phyloP scores from a whole-genome alignment of 1,140 invertebrate genomes.

The Megalopta genalis region DNA sequence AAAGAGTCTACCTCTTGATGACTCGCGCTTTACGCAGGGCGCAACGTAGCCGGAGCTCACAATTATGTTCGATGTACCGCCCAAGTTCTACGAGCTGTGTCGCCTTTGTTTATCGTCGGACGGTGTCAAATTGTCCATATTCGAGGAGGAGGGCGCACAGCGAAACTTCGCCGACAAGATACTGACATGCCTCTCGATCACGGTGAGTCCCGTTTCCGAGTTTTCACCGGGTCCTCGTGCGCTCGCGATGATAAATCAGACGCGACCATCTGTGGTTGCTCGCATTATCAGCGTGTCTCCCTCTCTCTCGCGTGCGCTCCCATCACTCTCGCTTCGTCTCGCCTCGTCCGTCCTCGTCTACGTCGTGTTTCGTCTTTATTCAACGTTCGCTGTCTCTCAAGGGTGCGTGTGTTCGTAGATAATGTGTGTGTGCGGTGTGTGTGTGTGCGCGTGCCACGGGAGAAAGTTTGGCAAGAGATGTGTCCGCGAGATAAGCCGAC shows the following conservation, averaged over 20 bases:
- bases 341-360: conserved; percentile 29
- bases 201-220: conserved; percentile 70
- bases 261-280: conserved; percentile 69
- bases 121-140: conserved; percentile 80
- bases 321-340: conserved; percentile 21
- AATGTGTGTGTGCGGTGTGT: conserved; percentile 46
- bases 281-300: conserved; percentile 40
- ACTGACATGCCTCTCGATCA: conserved; percentile 77
- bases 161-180: conserved; percentile 80
- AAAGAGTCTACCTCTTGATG: conserved; percentile 65
- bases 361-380: conserved; percentile 28
- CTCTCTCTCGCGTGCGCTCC: conserved; percentile 26
- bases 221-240: conserved; percentile 55
- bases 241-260: conserved; percentile 63
- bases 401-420: conserved; percentile 31
- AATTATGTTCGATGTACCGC: conserved; percentile 81
- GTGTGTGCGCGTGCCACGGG: conserved; percentile 68
- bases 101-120: conserved; percentile 81
- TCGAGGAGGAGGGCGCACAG: conserved; percentile 78
- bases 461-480: conserved; percentile 81
- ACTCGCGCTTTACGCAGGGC: conserved; percentile 66
- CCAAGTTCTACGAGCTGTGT: conserved; percentile 81
- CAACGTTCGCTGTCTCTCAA: conserved; percentile 37
- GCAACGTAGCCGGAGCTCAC: conserved; percentile 65
- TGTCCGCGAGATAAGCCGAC: conserved; percentile 78